Evolutionary conservation across 2,113 vertebrate species (phyloP), one percentile per base, ranked within the genome.

Genomic region (Laticauda laticaudata): DNA sequence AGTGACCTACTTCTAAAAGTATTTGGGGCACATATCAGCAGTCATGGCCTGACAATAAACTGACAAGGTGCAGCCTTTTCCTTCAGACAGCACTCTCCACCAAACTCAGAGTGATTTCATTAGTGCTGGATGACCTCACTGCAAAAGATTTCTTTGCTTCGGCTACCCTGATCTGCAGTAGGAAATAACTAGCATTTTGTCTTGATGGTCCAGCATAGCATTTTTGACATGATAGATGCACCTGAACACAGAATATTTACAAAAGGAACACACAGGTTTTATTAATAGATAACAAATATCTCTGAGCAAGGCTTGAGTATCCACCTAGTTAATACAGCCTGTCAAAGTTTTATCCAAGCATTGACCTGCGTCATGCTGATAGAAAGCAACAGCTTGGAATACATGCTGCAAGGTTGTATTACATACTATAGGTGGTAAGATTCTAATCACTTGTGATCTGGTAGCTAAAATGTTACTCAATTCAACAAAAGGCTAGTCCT

Each of bases 261-360:
- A 34, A 90, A 59, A 92, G 87, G 81, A 94, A 95, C 3, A 45
- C 53, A 4, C 85, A 92, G 48, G 81, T 55, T 87, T 34, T 23
- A 48, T 87, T 91, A 59, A 56, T 53, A 43, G 55, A 48, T 14
- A 51, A 45, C 21, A 87, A 92, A 87, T 34, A 59, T 51, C 18
- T 87, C 43, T 87, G 39, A 91, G 85, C 26, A 61, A 57, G 55
- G 23, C 26, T 29, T 59, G 14, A 48, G 43, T 43, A 51, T 4
- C 29, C 39, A 43, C n/a, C 54, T 57, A 18, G 21, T 14, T n/a
- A 23, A 43, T 9, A 1, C 5, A 81, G n/a, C 9, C 18, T 20
- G 34, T 21, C 12, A 55, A 91, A 91, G 54, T 54, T 20, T 21
- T 91, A 39, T 54, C 34, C 39, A 86, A 59, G 23, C 69, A 91